Percentiles rank a stretch among this genome's conserved stretches.
These are phyloP conservation scores for Castor canadensis DNA, from an alignment of 2,113 vertebrate species.

Conservation along the genomic window DNA sequence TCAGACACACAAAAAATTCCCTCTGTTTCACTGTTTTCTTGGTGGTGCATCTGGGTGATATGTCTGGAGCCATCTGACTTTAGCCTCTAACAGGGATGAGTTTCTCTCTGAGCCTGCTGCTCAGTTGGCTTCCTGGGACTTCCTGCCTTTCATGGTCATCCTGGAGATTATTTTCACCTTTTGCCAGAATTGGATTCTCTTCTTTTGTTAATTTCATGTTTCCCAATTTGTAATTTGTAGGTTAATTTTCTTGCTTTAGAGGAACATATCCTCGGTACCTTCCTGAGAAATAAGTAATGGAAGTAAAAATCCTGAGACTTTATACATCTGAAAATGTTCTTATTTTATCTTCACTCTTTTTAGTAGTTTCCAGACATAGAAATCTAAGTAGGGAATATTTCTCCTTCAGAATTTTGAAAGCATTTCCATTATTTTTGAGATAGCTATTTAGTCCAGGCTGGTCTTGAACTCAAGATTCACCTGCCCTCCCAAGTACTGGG, in stretches of 20 bases:
- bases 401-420: not conserved
- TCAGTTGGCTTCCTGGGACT: not conserved
- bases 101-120: not conserved
- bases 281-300: slow-evolving; percentile 23
- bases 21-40: not conserved
- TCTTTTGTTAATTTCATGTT: not conserved
- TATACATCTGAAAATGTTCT: not conserved
- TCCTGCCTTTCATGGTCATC: not conserved
- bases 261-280: not conserved
- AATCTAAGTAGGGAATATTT: not conserved
- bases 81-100: not conserved
- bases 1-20: not conserved
- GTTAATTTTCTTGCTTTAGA: not conserved
- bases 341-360: not conserved
- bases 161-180: not conserved
- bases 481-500: not conserved
- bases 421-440: not conserved
- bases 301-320: not conserved
- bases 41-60: not conserved
- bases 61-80: not conserved
- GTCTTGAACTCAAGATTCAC: not conserved
- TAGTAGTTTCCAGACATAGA: not conserved
- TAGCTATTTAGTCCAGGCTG: not conserved
- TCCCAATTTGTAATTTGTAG: not conserved
- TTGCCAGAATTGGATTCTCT: not conserved